Percentiles rank a stretch among this genome's conserved stretches.
Conservation (phyloP, 2,113 vertebrate species). For the Otolemur garnettii region DNA sequence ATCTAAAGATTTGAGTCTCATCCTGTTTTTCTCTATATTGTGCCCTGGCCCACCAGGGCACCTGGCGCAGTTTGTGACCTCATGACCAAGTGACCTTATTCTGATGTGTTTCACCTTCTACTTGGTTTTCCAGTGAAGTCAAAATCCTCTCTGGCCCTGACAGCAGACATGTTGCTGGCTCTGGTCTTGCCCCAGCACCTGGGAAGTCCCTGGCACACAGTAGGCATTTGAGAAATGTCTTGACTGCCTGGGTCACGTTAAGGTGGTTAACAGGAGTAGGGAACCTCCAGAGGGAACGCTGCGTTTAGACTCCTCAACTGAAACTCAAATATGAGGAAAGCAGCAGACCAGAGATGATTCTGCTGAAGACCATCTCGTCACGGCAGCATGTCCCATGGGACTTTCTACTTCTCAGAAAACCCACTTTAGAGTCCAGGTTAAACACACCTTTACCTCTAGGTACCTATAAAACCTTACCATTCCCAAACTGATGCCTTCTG, state of each 20-base stretch:
- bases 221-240: neutral
- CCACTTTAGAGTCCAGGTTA: neutral
- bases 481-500: neutral
- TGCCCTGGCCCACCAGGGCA: neutral
- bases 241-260: neutral
- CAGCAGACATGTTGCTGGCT: neutral
- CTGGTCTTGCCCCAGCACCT: neutral
- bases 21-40: neutral
- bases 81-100: neutral
- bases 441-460: neutral
- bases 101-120: neutral
- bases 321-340: neutral
- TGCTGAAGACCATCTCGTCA: neutral
- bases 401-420: conserved; percentile 9
- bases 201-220: neutral
- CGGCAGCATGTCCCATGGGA: neutral
- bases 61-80: neutral
- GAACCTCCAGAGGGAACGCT: neutral
- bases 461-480: neutral
- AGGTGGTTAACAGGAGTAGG: neutral
- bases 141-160: neutral
- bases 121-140: neutral
- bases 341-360: neutral
- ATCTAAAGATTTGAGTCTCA: neutral
- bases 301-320: neutral